phyloP scores from a whole-genome alignment of 2,113 vertebrate species.

The Potamarius usumacintae region DNA sequence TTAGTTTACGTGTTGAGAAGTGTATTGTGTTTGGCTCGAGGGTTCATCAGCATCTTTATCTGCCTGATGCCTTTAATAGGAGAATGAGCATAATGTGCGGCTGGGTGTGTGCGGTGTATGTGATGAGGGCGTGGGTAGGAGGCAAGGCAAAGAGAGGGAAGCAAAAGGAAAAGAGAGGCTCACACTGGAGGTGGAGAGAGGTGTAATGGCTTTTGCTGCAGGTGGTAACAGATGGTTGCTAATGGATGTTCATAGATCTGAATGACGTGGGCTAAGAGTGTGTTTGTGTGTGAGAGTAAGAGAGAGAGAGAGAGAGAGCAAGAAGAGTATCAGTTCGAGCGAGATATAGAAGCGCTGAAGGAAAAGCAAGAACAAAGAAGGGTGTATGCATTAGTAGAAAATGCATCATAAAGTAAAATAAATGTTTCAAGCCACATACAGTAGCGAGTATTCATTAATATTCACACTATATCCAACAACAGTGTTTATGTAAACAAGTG shows the following conservation, averaged over 20 bases:
- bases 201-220: slow-evolving; percentile 72
- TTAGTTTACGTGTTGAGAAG: not conserved
- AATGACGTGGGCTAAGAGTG: slow-evolving; percentile 72
- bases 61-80: slow-evolving; percentile 33
- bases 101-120: slow-evolving; percentile 18
- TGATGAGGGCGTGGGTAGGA: slow-evolving; percentile 5
- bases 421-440: not conserved
- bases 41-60: slow-evolving; percentile 47
- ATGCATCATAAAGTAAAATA: not conserved
- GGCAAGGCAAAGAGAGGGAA: not conserved
- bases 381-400: not conserved
- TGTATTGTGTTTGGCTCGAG: slow-evolving; percentile 3
- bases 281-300: slow-evolving; percentile 35
- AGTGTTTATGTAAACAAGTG: not conserved
- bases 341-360: not conserved
- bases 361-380: not conserved
- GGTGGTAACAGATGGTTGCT: slow-evolving; percentile 81
- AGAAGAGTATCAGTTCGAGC: not conserved
- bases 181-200: slow-evolving; percentile 29
- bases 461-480: not conserved
- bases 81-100: slow-evolving; percentile 28
- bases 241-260: slow-evolving; percentile 82
- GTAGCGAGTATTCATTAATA: not conserved
- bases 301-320: slow-evolving; percentile 10
- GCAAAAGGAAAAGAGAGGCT: slow-evolving; percentile 33